Evolutionary conservation across 2,888 invertebrate species (phyloP), one percentile per base, ranked within the genome.

Genomic region (Phytoseiulus persimilis): DNA sequence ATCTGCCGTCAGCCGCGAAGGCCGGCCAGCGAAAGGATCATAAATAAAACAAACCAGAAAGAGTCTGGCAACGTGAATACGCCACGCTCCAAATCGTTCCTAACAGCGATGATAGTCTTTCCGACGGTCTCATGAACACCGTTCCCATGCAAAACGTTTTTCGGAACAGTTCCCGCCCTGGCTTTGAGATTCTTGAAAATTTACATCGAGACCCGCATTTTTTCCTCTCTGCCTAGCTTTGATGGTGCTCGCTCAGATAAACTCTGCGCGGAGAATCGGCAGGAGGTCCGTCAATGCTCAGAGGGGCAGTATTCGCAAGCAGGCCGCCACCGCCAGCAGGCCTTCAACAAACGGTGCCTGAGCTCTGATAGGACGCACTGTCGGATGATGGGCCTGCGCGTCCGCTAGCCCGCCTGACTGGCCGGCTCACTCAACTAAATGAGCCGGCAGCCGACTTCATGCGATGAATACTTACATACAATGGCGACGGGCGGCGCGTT

Each of bases 371-470:
- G 65, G 65, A 65, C 65, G 65, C 65, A 18, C 2, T 65, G 65
- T 28, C 18, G 65, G 65, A 65, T 65, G 65, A 65, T 65, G 65
- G 65, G 65, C 65, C 65, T 65, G 65, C 65, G 1, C 65, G 65
- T 65, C 18, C 18, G 46, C 14, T 46, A 6, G 46, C 9, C 46
- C 14, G 65, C 1, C 65, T 65, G 65, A 23, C 65, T 18, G 65
- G 65, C 65, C 65, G 65, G 65, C 65, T 65, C 65, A 65, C 65
- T 65, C 65, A 65, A 65, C 65, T 65, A 65, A 65, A 65, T 65
- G 65, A 65, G 65, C 65, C 65, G 65, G 65, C 65, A 65, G 65
- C 65, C 65, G 65, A 65, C 65, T 65, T 65, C 65, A 65, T 65
- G 65, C 65, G 65, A 65, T 65, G 65, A 65, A 65, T 65, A 65